Evolutionary conservation across 2,113 vertebrate species (phyloP).

Genomic region (Clarias gariepinus): DNA sequence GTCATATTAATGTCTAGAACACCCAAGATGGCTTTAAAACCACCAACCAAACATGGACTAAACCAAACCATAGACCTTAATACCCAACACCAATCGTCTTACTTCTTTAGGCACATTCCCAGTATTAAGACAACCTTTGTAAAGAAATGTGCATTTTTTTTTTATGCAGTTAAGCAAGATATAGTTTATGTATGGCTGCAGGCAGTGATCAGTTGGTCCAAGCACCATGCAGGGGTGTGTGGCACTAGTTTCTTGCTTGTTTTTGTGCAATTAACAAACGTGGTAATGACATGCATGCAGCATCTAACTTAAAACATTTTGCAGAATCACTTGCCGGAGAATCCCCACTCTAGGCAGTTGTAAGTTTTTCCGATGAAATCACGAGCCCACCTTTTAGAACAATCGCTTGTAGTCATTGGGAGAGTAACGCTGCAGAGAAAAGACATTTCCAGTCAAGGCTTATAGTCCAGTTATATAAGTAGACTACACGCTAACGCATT

Average conservation of each 20-base stretch:
- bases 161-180: background rate
- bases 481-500: background rate
- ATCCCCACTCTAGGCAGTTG: background rate
- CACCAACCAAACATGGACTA: too few relatives aligned
- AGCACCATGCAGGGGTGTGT: background rate
- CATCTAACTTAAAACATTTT: background rate
- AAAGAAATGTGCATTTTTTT: background rate
- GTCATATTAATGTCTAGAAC: too few relatives aligned
- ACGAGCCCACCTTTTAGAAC: background rate
- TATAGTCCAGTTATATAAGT: background rate
- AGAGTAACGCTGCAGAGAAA: background rate
- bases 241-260: background rate
- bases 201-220: background rate
- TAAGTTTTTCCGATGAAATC: background rate
- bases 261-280: background rate
- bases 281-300: background rate
- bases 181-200: background rate
- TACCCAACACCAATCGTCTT: too few relatives aligned
- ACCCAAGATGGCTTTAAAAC: too few relatives aligned
- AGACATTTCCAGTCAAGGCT: background rate
- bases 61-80: too few relatives aligned
- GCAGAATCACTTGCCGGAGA: background rate
- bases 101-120: too few relatives aligned
- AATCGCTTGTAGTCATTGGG: background rate
- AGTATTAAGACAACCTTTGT: too few relatives aligned